Evolutionary conservation across 2,113 vertebrate genomes (phyloP).

Genomic region (Abramis brama): DNA sequence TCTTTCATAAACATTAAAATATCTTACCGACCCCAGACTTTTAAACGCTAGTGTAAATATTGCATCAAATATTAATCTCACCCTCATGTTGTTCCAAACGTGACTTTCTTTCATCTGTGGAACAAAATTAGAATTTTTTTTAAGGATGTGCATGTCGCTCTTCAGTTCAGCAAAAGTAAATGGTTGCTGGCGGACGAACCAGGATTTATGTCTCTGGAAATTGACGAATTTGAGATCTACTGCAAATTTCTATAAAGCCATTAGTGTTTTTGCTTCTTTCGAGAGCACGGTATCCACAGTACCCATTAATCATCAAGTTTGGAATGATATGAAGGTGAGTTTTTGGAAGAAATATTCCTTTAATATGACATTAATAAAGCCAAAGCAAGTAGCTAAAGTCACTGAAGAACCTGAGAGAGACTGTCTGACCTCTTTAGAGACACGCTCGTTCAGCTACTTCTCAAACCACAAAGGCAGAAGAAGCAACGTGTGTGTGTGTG

Average conservation of each 20-base stretch:
- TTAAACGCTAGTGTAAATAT: neutral
- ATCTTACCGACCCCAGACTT: neutral
- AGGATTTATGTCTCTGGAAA: neutral
- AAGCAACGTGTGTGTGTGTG: neutral
- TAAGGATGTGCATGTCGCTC: no score
- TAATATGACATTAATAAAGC: neutral
- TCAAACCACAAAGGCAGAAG: slow-evolving; percentile 36
- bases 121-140: no score
- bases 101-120: neutral
- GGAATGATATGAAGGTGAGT: neutral
- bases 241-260: neutral
- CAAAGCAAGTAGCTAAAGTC: neutral
- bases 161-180: neutral
- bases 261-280: neutral
- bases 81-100: neutral
- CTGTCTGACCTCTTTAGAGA: slow-evolving; percentile 9
- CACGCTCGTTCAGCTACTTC: neutral
- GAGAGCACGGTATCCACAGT: neutral
- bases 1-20: neutral
- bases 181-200: neutral
- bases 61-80: neutral
- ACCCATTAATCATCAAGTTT: neutral
- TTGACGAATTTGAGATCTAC: neutral
- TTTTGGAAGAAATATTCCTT: neutral
- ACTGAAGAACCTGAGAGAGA: neutral